phyloP scores from a whole-genome alignment of 2,113 vertebrate species.

The Pagrus major region DNA sequence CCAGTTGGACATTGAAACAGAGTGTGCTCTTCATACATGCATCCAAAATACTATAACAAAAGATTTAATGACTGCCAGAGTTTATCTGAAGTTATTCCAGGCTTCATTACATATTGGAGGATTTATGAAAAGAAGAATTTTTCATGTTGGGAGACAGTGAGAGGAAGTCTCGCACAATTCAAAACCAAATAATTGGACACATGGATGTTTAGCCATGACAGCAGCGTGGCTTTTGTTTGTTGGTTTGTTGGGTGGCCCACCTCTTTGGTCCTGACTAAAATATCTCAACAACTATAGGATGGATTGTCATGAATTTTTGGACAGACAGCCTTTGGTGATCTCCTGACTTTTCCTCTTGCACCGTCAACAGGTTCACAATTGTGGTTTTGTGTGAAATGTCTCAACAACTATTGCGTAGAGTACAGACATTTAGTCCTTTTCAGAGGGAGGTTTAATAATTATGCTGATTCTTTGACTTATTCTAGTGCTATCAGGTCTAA shows the following conservation, averaged over 20 bases:
- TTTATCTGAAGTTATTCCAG: conserved; percentile 4
- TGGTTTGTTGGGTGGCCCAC: background rate
- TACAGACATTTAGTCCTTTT: background rate
- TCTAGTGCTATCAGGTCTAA: too few species aligned
- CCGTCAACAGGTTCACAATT: background rate
- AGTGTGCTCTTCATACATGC: background rate
- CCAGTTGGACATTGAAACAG: background rate
- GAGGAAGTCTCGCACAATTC: background rate
- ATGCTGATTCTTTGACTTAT: too few species aligned
- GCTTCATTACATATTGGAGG: background rate
- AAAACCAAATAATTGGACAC: background rate
- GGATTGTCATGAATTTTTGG: background rate
- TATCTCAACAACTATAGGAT: background rate
- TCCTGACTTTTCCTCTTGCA: background rate
- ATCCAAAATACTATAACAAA: conserved; percentile 1
- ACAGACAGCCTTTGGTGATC: background rate
- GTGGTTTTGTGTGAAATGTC: background rate
- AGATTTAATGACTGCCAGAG: background rate
- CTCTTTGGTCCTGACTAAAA: background rate
- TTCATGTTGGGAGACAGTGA: background rate
- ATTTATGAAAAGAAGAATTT: background rate
- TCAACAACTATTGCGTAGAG: background rate
- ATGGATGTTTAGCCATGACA: background rate
- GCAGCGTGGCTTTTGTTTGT: background rate
- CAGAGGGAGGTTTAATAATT: background rate